phyloP scores from a whole-genome alignment of 2,888 invertebrate genomes.

The Agrenia bidenticulata region DNA sequence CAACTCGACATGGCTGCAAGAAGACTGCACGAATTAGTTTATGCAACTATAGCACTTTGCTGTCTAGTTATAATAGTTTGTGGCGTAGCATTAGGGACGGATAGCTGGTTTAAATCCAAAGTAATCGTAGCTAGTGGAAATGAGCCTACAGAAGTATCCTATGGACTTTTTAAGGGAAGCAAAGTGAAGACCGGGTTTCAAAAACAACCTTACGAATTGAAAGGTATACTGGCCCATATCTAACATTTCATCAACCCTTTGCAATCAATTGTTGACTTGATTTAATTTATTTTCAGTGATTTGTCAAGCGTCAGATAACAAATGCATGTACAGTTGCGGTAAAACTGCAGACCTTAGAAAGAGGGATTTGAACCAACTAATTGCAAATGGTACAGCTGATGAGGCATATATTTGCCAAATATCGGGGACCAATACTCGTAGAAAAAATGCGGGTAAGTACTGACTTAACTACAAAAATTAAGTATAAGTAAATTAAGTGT shows the following conservation, averaged over 20 bases:
- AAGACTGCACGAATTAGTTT: conserved; percentile 44
- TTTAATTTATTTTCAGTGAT: conserved; percentile 36
- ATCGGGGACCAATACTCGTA: not conserved
- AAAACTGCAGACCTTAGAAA: conserved; percentile 20
- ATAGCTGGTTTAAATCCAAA: conserved; percentile 36
- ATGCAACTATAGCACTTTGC: conserved; percentile 41
- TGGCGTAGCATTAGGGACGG: conserved; percentile 37
- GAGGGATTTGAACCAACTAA: conserved; percentile 33
- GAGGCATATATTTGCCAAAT: not conserved
- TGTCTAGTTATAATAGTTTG: conserved; percentile 33
- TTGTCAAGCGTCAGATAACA: conserved; percentile 25
- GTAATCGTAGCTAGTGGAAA: not conserved
- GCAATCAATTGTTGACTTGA: too few species aligned
- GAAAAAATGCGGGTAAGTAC: too few species aligned
- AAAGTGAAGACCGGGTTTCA: conserved; percentile 24
- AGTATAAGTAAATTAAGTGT: too few species aligned
- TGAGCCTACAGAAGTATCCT: conserved; percentile 15
- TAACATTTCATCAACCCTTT: too few species aligned
- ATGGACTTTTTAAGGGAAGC: conserved; percentile 42
- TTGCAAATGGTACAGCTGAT: not conserved
- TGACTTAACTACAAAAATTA: too few species aligned
- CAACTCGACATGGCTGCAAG: conserved; percentile 42
- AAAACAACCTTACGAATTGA: conserved; percentile 15
- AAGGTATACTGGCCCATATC: conserved; percentile 21
- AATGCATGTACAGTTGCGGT: conserved; percentile 50